A percentile compares a stretch with the other conserved stretches of the same genome.
Conservation (phyloP, 2,113 vertebrate species). For the Strix aluco region DNA sequence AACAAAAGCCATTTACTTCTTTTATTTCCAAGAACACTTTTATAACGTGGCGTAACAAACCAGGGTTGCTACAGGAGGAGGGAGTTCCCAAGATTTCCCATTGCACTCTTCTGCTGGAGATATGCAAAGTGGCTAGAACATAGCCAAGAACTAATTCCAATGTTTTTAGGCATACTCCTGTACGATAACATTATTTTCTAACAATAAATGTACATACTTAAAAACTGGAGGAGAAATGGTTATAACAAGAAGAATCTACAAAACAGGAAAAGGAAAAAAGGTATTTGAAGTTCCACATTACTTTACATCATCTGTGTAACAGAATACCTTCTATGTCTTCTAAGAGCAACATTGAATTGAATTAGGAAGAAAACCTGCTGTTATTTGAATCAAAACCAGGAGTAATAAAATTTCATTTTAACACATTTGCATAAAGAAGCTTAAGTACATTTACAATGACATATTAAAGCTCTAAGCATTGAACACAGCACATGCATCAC, state of each 20-base stretch:
- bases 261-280: not conserved
- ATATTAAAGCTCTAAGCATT: constrained; percentile 52
- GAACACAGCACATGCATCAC: constrained; percentile 32
- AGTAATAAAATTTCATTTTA: constrained; percentile 48
- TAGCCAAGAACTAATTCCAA: not conserved
- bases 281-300: not conserved
- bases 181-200: not conserved
- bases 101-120: not conserved
- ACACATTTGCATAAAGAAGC: constrained; percentile 51
- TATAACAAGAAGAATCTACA: not conserved
- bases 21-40: not conserved
- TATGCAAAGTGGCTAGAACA: not conserved
- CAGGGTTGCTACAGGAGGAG: not conserved
- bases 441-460: constrained; percentile 62
- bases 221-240: not conserved
- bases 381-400: constrained; percentile 39
- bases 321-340: not conserved
- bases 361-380: constrained; percentile 44
- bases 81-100: not conserved
- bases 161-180: not conserved
- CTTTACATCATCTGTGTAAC: not conserved
- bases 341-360: not conserved
- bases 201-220: not conserved
- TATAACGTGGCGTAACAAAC: not conserved
- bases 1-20: not conserved